Evolutionary conservation across 2,113 vertebrate genomes (phyloP), one percentile per base, ranked within the genome.

Genomic region (Uria aalge): DNA sequence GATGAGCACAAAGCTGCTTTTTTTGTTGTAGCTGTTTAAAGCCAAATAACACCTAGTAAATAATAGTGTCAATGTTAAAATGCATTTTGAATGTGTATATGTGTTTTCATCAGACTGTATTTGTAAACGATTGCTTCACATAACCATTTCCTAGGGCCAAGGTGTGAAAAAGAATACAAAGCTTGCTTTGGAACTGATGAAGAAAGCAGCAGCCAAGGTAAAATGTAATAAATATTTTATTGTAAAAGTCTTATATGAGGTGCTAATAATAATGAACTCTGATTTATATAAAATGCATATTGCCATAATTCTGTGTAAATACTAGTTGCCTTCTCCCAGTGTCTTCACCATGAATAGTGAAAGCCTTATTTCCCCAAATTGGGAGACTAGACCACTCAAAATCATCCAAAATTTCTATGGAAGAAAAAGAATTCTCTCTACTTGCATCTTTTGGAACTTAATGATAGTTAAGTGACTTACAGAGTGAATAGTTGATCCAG

Each of bases 131-230:
- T 53, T 38, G 16, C 53, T 78, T 64, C 71, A 72, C 15, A 15
- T 93, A 48, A 83, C 80, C 34, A 20, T 97, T 97, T 88, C 91
- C 91, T 98, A 99, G 99, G 99, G 99, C 79, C 98, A 98, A 72
- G 99, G 98, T 92, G 98, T 99, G 41, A 98, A 98, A 97, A 99
- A 98, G 97, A 99, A 99, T 94, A 97, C 90, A 93, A 98, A 98
- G 78, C 97, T 98, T 50, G 99, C 98, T 75, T 96, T 99, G 84
- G 97, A 98, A 94, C 97, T 99, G 79, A 98, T 99, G 98, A 97
- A 98, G 97, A 99, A 99, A 97, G 99, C 99, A 34, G 99, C 99
- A 67, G 98, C 98, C 60, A 99, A 99, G 98, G 98, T 99, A 98
- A 98, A 78, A 68, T 71, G 21, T 34, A 67, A 40, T 57, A 53